These are phyloP conservation scores for Parasteatoda tepidariorum DNA, from an alignment of 1,140 invertebrate genomes.

Conservation along the genomic window DNA sequence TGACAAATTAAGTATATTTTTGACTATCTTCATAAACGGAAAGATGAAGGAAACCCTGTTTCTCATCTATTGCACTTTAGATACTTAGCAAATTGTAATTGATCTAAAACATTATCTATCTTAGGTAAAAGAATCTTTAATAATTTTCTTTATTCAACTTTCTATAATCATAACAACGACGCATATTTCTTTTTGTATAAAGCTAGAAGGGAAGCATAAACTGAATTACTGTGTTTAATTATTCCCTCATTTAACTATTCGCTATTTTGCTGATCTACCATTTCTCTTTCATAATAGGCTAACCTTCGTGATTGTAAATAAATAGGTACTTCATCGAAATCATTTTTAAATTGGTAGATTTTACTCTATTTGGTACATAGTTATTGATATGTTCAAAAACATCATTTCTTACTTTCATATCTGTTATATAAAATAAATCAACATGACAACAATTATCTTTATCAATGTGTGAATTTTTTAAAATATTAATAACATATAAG, in stretches of 20 bases:
- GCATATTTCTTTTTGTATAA: constrained; percentile 7
- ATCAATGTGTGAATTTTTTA: too few species aligned
- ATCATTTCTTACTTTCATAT: too few species aligned
- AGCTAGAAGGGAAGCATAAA: constrained; percentile 1
- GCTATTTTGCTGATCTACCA: neutral
- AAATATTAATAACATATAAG: too few species aligned
- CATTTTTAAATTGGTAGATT: neutral
- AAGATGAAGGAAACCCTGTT: constrained; percentile 66
- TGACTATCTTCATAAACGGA: constrained; percentile 38
- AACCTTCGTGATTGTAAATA: neutral
- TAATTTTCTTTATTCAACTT: constrained; percentile 57
- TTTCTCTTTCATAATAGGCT: neutral
- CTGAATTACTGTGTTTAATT: neutral
- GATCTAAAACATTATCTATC: constrained; percentile 65
- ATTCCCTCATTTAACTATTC: constrained; percentile 9
- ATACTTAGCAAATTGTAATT: constrained; percentile 54
- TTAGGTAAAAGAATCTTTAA: constrained; percentile 65
- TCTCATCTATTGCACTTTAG: constrained; percentile 65
- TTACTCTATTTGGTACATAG: neutral
- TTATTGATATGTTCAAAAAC: neutral
- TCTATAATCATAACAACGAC: neutral
- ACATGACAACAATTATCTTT: too few species aligned
- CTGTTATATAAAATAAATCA: too few species aligned
- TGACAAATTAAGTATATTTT: too few species aligned
- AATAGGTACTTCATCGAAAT: neutral